A percentile compares a stretch with the other conserved stretches of the same genome.
phyloP scores from a whole-genome alignment of 2,888 invertebrate genomes.

The Sthenelais limicola region DNA sequence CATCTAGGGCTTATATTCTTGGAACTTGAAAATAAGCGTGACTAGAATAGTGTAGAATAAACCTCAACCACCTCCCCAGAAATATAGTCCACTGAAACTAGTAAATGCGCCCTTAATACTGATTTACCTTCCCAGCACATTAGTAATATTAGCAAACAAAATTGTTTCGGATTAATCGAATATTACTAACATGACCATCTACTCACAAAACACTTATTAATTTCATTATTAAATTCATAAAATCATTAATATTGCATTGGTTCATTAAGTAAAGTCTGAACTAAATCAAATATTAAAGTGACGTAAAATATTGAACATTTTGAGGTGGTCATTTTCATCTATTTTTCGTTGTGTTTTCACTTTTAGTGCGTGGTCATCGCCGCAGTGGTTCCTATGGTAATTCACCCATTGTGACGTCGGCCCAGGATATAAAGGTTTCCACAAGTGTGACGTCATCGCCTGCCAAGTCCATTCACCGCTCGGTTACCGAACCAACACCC shows the following conservation, averaged over 20 bases:
- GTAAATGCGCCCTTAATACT: too few relatives aligned
- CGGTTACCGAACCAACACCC: slow-evolving; percentile 30
- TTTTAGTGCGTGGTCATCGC: slow-evolving; percentile 40
- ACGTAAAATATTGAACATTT: background rate
- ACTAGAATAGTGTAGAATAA: too few relatives aligned
- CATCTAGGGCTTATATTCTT: too few relatives aligned
- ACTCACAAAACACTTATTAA: background rate
- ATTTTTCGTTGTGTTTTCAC: slow-evolving; percentile 1
- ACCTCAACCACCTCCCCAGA: too few relatives aligned
- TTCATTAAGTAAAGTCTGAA: background rate
- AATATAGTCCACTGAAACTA: too few relatives aligned
- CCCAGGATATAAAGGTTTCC: background rate
- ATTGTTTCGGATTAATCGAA: background rate
- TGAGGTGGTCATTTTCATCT: background rate
- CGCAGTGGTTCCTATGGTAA: slow-evolving; percentile 51
- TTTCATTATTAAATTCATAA: background rate
- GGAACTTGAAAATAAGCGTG: too few relatives aligned
- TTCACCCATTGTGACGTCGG: slow-evolving; percentile 25
- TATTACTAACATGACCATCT: background rate
- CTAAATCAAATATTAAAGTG: background rate
- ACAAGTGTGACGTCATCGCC: slow-evolving; percentile 6
- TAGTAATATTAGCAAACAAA: too few relatives aligned
- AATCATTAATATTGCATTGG: slow-evolving; percentile 1
- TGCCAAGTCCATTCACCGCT: slow-evolving; percentile 22
- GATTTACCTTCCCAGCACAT: too few relatives aligned